Evolutionary conservation across 2,113 vertebrate genomes (phyloP), one percentile per base, ranked within the genome.

Genomic region (Carassius auratus): DNA sequence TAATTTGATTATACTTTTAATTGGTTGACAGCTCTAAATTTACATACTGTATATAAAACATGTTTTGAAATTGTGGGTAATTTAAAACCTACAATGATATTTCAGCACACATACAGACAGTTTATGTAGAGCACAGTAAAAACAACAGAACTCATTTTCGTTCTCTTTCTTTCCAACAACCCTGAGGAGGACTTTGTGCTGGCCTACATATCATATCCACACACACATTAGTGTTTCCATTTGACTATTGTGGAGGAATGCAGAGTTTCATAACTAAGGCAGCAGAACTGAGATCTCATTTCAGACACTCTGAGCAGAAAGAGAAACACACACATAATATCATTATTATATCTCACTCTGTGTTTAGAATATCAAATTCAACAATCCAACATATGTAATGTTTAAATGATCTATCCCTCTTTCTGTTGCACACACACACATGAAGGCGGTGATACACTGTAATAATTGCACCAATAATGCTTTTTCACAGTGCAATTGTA

Each of bases 171-270:
- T 45, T 48, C 38, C 61, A 19, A 26, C 5, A 48, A 26, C n/a
- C n/a, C n/a, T 5, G 4, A 61, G 36, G n/a, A 48, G 61, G 15
- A 10, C 38, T 48, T 64, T 66, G 61, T 26, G 38, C 78, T 81
- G 78, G n/a, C 78, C 14, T 64, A 66, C 38, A 64, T 66, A 64
- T 80, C 55, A 79, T 6, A 62, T 79, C 38, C 38, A 64, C 59
- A 64, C 57, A 80, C 77, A 64, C 21, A 15, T 76, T 55, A 33
- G 50, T 76, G 75, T 76, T 76, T 76, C 50, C 75, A 76, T 55
- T 76, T 76, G 75, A 76, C 75, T 19, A 76, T 76, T 26, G 50
- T 33, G 75, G 50, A 76, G 75, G 75, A 76, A 76, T 76, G 75
- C 50, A 76, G 75, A 61, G 57, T 76, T 76, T 26, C 75, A 76